Base-by-base conservation (phyloP, 2,888 invertebrate species). In the Branchellion lobata region DNA sequence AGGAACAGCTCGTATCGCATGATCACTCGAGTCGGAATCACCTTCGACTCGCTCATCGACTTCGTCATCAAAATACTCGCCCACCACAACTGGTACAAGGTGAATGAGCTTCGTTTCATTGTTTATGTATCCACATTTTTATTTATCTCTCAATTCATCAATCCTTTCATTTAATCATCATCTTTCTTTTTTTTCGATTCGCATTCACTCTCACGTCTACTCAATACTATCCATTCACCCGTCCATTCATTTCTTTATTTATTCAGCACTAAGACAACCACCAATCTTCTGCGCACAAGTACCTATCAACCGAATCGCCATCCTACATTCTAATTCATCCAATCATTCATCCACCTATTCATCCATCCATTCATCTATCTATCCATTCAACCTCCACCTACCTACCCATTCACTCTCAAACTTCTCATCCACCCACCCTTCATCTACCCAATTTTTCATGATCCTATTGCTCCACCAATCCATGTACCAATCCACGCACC, bases 1-100 rank as follows among this genome's bases (percentile, higher is more conserved):
- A 85, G 85, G 51, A 47, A 77, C 14, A 71, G 31, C 36, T 84
- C 91, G 80, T 95, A 92, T 86, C 91, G 91, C 24, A 92, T 93
- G 0, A 89, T 95, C 82, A 95, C 94, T 3, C 77, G 86, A 0
- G 83, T 86, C 0, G 86, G 86, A 0, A 85, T 85, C 1, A 85
- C 84, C 77, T 84, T 86, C 57, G 81, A 82, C 68, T 83, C 85
- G 1, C 81, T 87, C n/a, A 33, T 31, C 27, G 1, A 27, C 33
- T 47, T 57, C 47, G 29, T 68, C 40, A 24, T 78, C n/a, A 79
- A 40, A 53, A 79, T 69, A 24, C 57, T 57, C 11, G 29, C 27
- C 8, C 51, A 73, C 24, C 36, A 79, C 40, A 65, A 77, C 21
- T 77, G 77, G 77, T 29, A 21, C 61, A 61, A 65, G 77, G 77